Percentiles rank a stretch among this genome's conserved stretches.
These are phyloP conservation scores for Bacillus rossius DNA, from an alignment of 1,140 invertebrate genomes.

Conservation along the genomic window DNA sequence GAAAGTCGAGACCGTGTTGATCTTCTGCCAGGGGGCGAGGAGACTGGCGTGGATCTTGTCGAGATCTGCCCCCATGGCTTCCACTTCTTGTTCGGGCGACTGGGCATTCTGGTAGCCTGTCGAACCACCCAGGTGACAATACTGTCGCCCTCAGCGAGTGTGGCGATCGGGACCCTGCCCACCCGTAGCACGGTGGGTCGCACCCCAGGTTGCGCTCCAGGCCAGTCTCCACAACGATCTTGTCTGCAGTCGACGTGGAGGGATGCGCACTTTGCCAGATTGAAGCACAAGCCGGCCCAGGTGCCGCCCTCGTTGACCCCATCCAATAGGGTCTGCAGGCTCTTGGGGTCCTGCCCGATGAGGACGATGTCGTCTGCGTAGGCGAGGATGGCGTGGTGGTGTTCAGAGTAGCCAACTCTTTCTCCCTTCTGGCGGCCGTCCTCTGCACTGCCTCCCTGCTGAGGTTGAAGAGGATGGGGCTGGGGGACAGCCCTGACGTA, in stretches of 20 bases:
- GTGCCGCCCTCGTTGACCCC: neutral
- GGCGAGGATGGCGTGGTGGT: slow-evolving; percentile 1
- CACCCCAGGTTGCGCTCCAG: neutral
- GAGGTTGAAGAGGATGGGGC: slow-evolving; percentile 32
- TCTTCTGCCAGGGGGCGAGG: slow-evolving; percentile 28
- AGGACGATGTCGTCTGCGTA: slow-evolving; percentile 24
- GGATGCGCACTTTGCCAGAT: slow-evolving; percentile 1
- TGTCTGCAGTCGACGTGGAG: neutral
- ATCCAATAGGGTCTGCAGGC: slow-evolving; percentile 8
- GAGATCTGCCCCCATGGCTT: no score
- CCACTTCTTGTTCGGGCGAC: no score
- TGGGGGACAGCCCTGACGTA: slow-evolving; percentile 31
- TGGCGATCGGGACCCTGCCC: no score
- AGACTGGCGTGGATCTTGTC: no score
- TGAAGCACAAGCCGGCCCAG: neutral
- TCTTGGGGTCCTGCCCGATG: neutral
- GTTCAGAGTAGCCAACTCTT: neutral
- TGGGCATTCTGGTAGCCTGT: neutral
- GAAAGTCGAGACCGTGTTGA: slow-evolving; percentile 25
- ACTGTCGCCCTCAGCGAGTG: no score
- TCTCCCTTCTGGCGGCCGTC: neutral
- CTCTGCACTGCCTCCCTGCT: slow-evolving; percentile 24
- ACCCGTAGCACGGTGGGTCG: neutral
- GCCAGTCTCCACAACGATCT: neutral
- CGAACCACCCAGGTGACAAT: slow-evolving; percentile 2